A percentile compares a stretch with the other conserved stretches of the same genome.
These are phyloP conservation scores for Xiphophorus maculatus DNA, from an alignment of 2,113 vertebrate genomes.

Conservation along the genomic window DNA sequence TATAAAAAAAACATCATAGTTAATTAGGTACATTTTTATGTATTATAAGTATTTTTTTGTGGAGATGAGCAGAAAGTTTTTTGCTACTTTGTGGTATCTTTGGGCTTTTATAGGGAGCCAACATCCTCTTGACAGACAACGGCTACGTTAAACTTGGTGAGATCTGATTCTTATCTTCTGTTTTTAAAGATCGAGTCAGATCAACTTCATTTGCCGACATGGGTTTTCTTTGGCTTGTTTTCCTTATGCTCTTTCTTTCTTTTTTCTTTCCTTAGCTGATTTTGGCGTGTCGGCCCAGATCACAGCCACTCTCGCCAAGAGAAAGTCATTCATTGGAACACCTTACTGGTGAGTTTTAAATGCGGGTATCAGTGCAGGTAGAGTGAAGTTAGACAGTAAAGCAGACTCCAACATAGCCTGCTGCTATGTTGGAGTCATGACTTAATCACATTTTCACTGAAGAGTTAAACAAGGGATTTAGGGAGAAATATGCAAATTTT, in stretches of 20 bases:
- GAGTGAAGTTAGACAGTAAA: not conserved
- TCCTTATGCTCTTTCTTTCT: not conserved
- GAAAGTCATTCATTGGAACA: constrained; percentile 99
- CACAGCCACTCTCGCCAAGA: constrained; percentile 97
- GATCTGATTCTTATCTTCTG: constrained; percentile 18
- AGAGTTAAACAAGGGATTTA: not conserved
- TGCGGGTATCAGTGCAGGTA: not conserved
- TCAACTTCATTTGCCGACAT: constrained; percentile 25
- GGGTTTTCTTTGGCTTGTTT: constrained; percentile 2
- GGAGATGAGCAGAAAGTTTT: not conserved
- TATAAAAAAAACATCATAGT: too few relatives aligned
- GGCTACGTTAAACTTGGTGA: constrained; percentile 98
- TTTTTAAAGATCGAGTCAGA: constrained; percentile 32
- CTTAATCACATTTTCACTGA: not conserved
- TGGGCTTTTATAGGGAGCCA: constrained; percentile 89
- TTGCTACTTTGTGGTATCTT: constrained; percentile 12
- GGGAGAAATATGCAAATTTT: not conserved
- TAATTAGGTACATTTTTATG: too few relatives aligned
- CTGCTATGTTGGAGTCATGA: not conserved
- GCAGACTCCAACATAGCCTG: not conserved
- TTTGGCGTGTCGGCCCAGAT: constrained; percentile 99
- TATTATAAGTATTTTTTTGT: not conserved
- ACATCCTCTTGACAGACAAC: constrained; percentile 98
- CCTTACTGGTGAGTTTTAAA: constrained; percentile 91
- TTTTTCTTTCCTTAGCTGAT: constrained; percentile 82